Conservation (phyloP, 2,888 invertebrate species). For the Scotopteryx bipunctaria region DNA sequence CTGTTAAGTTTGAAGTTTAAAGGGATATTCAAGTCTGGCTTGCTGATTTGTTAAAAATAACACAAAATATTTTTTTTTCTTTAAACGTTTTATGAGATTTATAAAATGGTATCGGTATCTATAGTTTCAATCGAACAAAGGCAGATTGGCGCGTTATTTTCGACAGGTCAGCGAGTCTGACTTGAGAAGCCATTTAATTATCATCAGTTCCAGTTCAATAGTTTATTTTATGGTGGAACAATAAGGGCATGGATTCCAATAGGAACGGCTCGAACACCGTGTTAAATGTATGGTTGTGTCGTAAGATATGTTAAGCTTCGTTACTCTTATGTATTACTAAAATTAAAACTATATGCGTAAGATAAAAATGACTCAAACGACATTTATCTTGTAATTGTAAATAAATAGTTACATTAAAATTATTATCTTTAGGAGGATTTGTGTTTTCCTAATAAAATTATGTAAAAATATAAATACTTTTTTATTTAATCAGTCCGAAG, state of each 20-base stretch:
- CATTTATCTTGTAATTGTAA: constrained; percentile 75
- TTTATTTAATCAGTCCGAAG: constrained; percentile 32
- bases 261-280: constrained; percentile 66
- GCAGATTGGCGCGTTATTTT: no score
- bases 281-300: constrained; percentile 84
- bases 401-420: constrained; percentile 66
- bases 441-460: constrained; percentile 80
- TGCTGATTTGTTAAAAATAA: no score
- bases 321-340: constrained; percentile 59
- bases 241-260: constrained; percentile 55
- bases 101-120: no score
- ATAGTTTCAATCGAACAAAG: no score
- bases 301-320: constrained; percentile 82
- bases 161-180: no score
- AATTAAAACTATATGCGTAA: constrained; percentile 40
- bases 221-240: constrained; percentile 77
- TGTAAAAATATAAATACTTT: constrained; percentile 47
- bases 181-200: no score
- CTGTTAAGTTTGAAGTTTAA: constrained; percentile 82
- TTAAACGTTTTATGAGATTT: no score
- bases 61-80: no score
- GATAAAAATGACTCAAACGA: constrained; percentile 69
- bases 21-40: no score
- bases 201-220: constrained; percentile 81
- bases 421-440: constrained; percentile 67